A percentile compares a stretch with the other conserved stretches of the same genome.
These are phyloP conservation scores for Frankliniella fusca DNA, from an alignment of 2,888 invertebrate genomes.

Conservation along the genomic window DNA sequence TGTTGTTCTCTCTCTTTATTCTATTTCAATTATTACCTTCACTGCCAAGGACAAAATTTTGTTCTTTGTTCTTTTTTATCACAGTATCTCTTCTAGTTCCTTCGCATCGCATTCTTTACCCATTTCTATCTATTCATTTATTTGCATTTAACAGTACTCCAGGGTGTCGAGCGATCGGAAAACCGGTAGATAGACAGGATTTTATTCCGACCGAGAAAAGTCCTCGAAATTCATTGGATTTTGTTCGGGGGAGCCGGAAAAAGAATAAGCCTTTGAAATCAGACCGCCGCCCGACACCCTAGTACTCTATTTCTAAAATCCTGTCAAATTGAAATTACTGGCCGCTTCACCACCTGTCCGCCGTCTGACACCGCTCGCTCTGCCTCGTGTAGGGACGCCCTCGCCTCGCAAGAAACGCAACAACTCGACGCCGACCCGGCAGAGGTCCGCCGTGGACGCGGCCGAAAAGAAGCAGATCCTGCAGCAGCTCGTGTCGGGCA, in stretches of 20 bases:
- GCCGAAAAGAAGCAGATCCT: conserved; percentile 75
- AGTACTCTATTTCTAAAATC: too few relatives aligned
- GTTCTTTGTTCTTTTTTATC: conserved; percentile 45
- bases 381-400: conserved; percentile 58
- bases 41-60: conserved; percentile 4
- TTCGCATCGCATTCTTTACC: background rate
- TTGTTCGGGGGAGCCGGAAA: too few relatives aligned
- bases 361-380: too few relatives aligned
- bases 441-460: conserved; percentile 68
- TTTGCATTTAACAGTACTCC: background rate
- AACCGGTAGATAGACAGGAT: too few relatives aligned
- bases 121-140: background rate
- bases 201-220: too few relatives aligned
- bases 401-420: conserved; percentile 74
- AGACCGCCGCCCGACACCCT: too few relatives aligned
- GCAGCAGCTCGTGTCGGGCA: conserved; percentile 64
- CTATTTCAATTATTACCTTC: conserved; percentile 17
- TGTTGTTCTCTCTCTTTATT: background rate
- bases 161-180: too few relatives aligned
- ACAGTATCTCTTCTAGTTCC: conserved; percentile 9
- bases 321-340: too few relatives aligned
- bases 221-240: too few relatives aligned
- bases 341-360: too few relatives aligned
- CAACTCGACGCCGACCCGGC: conserved; percentile 73
- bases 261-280: too few relatives aligned